Evolutionary conservation across 23 tunicate genomes (phyloP).

Genomic region (Clavelina lepadiformis): DNA sequence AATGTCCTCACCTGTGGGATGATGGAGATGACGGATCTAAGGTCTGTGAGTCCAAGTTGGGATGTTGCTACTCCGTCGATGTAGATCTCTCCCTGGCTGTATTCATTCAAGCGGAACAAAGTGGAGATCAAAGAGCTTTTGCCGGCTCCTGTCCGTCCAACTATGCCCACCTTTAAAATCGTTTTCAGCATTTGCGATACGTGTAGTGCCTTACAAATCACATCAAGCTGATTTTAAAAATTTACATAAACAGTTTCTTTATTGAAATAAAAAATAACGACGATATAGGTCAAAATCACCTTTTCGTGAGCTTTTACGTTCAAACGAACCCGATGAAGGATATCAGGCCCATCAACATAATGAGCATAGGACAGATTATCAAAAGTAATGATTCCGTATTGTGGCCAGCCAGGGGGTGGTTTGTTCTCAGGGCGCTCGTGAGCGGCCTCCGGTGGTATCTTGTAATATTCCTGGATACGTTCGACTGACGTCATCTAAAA

Average conservation of each 20-base stretch:
- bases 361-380: constrained; percentile 54
- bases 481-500: constrained; percentile 95
- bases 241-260: background rate
- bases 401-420: constrained; percentile 65
- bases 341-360: constrained; percentile 59
- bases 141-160: constrained; percentile 82
- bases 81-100: constrained; percentile 31
- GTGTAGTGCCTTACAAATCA: too few species aligned
- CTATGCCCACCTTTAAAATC: constrained; percentile 52
- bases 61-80: constrained; percentile 53
- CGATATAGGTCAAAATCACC: constrained; percentile 8
- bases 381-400: constrained; percentile 44
- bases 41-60: constrained; percentile 32
- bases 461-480: constrained; percentile 75
- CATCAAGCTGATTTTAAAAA: background rate
- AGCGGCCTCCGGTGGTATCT: constrained; percentile 36
- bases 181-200: too few species aligned
- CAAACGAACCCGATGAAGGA: constrained; percentile 34
- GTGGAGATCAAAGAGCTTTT: constrained; percentile 72
- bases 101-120: constrained; percentile 49
- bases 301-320: constrained; percentile 57
- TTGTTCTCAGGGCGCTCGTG: constrained; percentile 12
- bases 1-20: constrained; percentile 43
- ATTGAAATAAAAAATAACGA: too few species aligned
- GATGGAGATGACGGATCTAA: constrained; percentile 43